Conservation (phyloP, 2,888 invertebrate species). For the Apocheima hispidaria region DNA sequence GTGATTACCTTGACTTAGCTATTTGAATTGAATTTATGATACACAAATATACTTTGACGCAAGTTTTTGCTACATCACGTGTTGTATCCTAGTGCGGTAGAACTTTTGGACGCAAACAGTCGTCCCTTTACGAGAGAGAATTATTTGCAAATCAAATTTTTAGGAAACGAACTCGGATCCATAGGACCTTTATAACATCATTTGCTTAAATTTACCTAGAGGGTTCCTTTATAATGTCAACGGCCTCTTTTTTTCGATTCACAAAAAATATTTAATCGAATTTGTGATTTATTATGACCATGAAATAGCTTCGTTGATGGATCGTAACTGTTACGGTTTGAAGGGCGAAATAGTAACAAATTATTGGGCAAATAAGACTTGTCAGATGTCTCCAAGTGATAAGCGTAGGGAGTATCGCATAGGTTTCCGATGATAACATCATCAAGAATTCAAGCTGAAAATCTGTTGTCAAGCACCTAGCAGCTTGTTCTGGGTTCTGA, state of each 20-base stretch:
- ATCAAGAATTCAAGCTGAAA: too few species aligned
- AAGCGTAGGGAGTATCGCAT: too few species aligned
- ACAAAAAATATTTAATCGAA: slow-evolving; percentile 1
- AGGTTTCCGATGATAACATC: too few species aligned
- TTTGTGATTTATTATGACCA: not conserved
- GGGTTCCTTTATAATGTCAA: slow-evolving; percentile 42
- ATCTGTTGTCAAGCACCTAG: too few species aligned
- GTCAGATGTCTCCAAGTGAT: too few species aligned
- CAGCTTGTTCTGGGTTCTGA: too few species aligned
- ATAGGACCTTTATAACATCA: slow-evolving; percentile 54
- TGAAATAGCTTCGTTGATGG: not conserved
- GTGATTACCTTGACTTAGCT: too few species aligned
- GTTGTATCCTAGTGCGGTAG: not conserved
- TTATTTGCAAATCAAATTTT: slow-evolving; percentile 71
- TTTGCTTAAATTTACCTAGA: slow-evolving; percentile 57
- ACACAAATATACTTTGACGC: not conserved
- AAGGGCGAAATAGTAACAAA: not conserved
- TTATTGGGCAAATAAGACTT: not conserved
- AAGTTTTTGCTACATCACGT: not conserved
- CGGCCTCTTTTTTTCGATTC: slow-evolving; percentile 26
- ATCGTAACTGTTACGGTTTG: too few species aligned
- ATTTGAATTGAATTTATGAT: too few species aligned
- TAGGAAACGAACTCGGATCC: slow-evolving; percentile 51
- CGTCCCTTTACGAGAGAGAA: slow-evolving; percentile 46
- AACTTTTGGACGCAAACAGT: not conserved